Evolutionary conservation across 2,113 vertebrate species (phyloP).

Genomic region (Eolophus roseicapilla): DNA sequence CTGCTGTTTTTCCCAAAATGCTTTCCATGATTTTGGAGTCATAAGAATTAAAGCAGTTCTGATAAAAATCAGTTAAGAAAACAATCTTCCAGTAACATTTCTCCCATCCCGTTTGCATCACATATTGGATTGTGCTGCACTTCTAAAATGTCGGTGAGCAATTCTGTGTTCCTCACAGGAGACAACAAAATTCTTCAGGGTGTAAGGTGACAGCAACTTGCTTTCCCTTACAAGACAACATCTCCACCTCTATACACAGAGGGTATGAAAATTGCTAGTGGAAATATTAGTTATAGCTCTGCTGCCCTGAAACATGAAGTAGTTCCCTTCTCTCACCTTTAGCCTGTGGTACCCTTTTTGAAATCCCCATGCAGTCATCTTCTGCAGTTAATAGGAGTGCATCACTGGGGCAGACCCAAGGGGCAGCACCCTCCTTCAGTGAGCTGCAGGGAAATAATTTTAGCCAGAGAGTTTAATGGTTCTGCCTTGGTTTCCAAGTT

Average conservation of each 20-base stretch:
- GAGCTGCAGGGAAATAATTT: background rate
- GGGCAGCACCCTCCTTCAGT: background rate
- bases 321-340: background rate
- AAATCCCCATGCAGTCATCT: background rate
- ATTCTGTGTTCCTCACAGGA: background rate
- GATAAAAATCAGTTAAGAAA: background rate
- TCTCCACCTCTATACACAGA: background rate
- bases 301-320: background rate
- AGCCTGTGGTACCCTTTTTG: background rate
- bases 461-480: background rate
- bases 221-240: background rate
- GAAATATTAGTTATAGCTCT: background rate
- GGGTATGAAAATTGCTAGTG: background rate
- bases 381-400: background rate
- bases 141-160: background rate
- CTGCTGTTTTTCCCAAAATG: background rate
- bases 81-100: background rate
- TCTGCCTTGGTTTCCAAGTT: background rate
- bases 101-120: background rate
- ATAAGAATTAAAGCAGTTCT: background rate
- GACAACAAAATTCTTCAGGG: background rate
- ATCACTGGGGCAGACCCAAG: background rate
- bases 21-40: background rate
- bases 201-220: background rate
- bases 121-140: background rate